Evolutionary conservation across 2,888 invertebrate genomes (phyloP), one percentile per base, ranked within the genome.

Genomic region (Microplitis manilae): DNA sequence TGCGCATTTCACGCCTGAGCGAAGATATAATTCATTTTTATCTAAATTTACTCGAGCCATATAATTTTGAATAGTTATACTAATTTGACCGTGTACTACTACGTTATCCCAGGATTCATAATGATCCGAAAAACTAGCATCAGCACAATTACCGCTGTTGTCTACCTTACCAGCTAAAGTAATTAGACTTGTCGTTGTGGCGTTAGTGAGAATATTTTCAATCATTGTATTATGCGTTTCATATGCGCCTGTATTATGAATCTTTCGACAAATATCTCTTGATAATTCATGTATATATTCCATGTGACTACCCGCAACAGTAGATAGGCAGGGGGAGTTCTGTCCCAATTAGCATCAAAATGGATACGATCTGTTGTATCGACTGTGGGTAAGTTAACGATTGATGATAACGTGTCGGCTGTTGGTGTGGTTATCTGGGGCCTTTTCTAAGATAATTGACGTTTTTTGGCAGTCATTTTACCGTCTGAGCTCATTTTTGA

Each of bases 21-120:
- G 59, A 0, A 81, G 65, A 0, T 77, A 73, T 1, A 80, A 65
- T 61, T 74, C 61, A n/a, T 80, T 73, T 1, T 64, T 15, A 13
- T 77, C 64, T 8, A 79, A 7, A 8, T 80, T 72, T 7, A 76
- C 59, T n/a, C 70, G 8, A 6, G 78, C 77, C 1, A 4, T 1
- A 39, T 77, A 73, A 1, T 61, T 70, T 30, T n/a, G 50, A 7
- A 80, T 7, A 0, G 65, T 76, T 1, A 79, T 75, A 0, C 40
- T 75, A 5, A 79, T 65, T 30, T n/a, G 17, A 8, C 75, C 81
- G 0, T 73, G 17, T 6, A 68, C 80, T 0, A 78, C 73, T 1
- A 81, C 72, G 4, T 61, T n/a, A 1, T 40, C n/a, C 73, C 77
- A 77, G 8, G 75, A 59, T 17, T 75, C 77, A 15, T 79, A 77